Base-by-base conservation (phyloP, 2,797 vertebrate genomes). In the Acanthis flammea region DNA sequence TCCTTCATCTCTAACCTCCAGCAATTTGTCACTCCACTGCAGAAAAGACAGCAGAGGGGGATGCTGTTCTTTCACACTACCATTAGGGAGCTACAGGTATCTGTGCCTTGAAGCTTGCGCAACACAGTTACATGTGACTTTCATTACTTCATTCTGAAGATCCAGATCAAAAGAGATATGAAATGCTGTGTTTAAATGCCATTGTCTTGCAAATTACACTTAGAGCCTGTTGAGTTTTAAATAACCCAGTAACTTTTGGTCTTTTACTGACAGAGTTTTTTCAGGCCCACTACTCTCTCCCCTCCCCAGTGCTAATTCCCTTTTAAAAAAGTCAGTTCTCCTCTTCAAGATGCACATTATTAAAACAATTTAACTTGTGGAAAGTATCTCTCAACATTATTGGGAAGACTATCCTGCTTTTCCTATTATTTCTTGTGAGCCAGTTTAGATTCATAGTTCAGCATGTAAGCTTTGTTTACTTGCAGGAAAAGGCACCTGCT, bases 31-130 rank as follows among this genome's bases (percentile, higher is more conserved):
- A 97, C 96, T 7, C 96, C 97, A 28, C 96, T 98, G 70, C 83
- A 94, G 33, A 96, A 98, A 90, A 98, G 98, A 53, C 96, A 57
- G 73, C 87, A 95, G 23, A 97, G 97, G 67, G 97, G 97, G 14
- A 98, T 98, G 86, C 97, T 99, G 50, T 98, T 98, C 96, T 98
- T 98, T 27, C 97, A 10, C 57, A 98, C 98, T 83, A 99, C 98
- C 42, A 98, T 99, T 76, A 87, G 82, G 68, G 97, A 99, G 33
- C 92, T 99, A 35, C 98, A 98, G 98, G 98, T 98, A 76, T 80
- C 76, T 68, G 7, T 66, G 63, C n/a, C 50, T 33, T 44, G 80
- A 41, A 73, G 30, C 31, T 19, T 27, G n/a, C 67, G 44, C 28
- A 41, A 21, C n/a, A 33, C 16, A 42, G 19, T 48, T 61, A 30